Evolutionary conservation across 2,888 invertebrate species (phyloP), one percentile per base, ranked within the genome.

Genomic region (Disparrhopalites patrizii): DNA sequence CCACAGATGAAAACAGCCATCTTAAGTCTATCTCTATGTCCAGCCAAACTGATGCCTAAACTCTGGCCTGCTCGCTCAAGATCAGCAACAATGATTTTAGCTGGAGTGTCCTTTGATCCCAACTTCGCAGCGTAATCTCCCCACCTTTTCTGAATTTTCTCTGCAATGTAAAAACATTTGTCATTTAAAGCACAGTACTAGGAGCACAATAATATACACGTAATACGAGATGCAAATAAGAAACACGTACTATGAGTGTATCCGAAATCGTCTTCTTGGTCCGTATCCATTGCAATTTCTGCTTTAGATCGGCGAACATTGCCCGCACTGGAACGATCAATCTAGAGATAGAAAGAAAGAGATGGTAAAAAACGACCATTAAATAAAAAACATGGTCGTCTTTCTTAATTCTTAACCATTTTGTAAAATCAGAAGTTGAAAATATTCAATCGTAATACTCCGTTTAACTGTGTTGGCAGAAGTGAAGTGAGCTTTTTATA

Each of bases 1-100:
- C 74, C 67, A 75, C 94, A 95, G 30, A 99, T 87, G 80, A 96
- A 96, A 67, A 95, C 95, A 28, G 94, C 93, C 96, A 96, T 96
- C 77, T 90, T 89, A 77, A 87, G 90, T 54, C 95, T 85, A 81
- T 97, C 95, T 77, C 90, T 86, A 82, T 97, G 95, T 0, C 97
- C 98, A 0, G 96, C 93, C 72, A 99, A 82, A 63, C 93, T 92
- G 70, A 99, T 85, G 2, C 99, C 98, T 62, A 98, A 83, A 0
- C 89, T 90, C 66, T 86, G 85, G 28, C 85, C 83, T 31, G 87
- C 86, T 28, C 85, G 83, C 33, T 87, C 86, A 57, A 76, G 65
- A 56, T 75, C 75, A 4, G 71, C 75, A 7, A 75, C 64, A 15
- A 76, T 60, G 15, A 76, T 33, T 51, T 74, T 70, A 2, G 70